A percentile compares a stretch with the other conserved stretches of the same genome.
These are phyloP conservation scores for Ptiloglossa arizonensis DNA, from an alignment of 1,140 invertebrate species.

Conservation along the genomic window DNA sequence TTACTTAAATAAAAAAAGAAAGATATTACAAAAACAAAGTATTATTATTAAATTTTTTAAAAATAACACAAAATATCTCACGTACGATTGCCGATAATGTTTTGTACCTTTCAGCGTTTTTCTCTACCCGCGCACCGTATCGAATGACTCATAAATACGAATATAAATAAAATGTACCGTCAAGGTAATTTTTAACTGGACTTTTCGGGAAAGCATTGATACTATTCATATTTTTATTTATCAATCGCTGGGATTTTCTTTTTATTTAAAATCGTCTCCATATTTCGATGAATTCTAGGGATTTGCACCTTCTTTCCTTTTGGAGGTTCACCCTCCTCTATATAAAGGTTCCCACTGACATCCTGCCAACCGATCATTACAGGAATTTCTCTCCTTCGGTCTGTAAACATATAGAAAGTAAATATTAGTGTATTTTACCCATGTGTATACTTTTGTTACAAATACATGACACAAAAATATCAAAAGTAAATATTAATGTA, in stretches of 20 bases:
- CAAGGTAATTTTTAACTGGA: constrained; percentile 1
- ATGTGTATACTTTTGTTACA: too few species aligned
- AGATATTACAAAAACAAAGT: neutral
- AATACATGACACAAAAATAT: neutral
- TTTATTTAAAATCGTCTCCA: constrained; percentile 76
- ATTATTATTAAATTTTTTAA: constrained; percentile 34
- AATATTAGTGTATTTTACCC: too few species aligned
- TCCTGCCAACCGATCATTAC: constrained; percentile 72
- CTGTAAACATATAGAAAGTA: constrained; percentile 56
- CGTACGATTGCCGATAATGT: constrained; percentile 5
- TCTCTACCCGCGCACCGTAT: neutral
- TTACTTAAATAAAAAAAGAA: constrained; percentile 5
- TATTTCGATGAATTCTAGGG: constrained; percentile 74
- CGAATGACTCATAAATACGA: neutral
- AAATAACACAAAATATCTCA: constrained; percentile 33
- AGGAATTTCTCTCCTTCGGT: constrained; percentile 73
- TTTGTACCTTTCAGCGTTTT: constrained; percentile 27
- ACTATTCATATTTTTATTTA: neutral
- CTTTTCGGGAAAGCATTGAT: too few species aligned
- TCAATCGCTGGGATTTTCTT: constrained; percentile 43
- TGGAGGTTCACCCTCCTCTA: constrained; percentile 72
- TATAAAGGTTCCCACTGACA: constrained; percentile 75
- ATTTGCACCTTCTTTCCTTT: constrained; percentile 68
- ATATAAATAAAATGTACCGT: constrained; percentile 17
- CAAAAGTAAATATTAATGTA: constrained; percentile 15